Conservation (phyloP, 2,888 invertebrate species). For the Apotomis capreana region DNA sequence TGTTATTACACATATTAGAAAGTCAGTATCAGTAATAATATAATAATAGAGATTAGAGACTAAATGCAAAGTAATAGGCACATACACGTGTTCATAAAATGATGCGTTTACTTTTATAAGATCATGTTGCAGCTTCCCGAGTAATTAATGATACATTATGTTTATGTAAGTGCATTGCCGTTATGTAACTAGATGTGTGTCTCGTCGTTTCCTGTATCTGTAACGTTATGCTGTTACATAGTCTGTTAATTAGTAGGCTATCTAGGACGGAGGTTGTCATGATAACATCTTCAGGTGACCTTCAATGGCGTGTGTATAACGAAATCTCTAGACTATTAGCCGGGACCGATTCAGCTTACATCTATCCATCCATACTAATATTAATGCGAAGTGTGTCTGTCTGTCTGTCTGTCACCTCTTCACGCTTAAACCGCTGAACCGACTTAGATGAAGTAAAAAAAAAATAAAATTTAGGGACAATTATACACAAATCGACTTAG, state of each 20-base stretch:
- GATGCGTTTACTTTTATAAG: neutral
- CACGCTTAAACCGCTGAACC: too few relatives aligned
- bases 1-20: too few relatives aligned
- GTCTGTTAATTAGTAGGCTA: conserved; percentile 15
- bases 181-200: conserved; percentile 3
- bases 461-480: too few relatives aligned
- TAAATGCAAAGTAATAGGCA: neutral
- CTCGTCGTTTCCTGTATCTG: conserved; percentile 15
- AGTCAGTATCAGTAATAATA: too few relatives aligned
- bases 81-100: neutral
- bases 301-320: too few relatives aligned
- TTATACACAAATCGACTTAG: too few relatives aligned
- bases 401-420: too few relatives aligned
- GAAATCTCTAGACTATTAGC: too few relatives aligned
- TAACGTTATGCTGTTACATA: conserved; percentile 9
- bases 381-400: too few relatives aligned
- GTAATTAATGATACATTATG: conserved; percentile 8
- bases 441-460: too few relatives aligned
- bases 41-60: neutral
- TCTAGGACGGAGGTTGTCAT: conserved; percentile 12
- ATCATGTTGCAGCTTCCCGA: conserved; percentile 4
- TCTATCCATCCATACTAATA: too few relatives aligned
- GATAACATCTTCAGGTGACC: neutral
- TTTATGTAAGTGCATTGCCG: conserved; percentile 6
- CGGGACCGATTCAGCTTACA: too few relatives aligned